Percentiles rank a stretch among this genome's conserved stretches.
phyloP scores from a whole-genome alignment of 2,113 vertebrate genomes.

The Alligator mississippiensis region DNA sequence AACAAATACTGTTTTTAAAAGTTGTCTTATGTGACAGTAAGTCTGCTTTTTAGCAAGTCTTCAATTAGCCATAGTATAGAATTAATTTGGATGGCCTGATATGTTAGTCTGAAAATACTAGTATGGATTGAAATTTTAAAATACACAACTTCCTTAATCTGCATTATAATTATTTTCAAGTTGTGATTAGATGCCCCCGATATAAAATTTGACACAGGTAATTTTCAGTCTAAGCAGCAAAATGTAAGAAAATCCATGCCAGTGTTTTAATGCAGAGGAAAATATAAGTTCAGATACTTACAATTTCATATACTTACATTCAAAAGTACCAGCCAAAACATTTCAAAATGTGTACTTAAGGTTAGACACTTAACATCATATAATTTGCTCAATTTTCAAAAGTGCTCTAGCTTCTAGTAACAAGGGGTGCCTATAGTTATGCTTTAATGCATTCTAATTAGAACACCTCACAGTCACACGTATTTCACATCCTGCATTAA shows the following conservation, averaged over 20 bases:
- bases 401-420: no score
- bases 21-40: not conserved
- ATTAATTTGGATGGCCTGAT: not conserved
- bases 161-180: conserved; percentile 34
- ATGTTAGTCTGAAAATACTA: not conserved
- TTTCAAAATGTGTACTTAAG: not conserved
- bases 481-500: no score
- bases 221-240: conserved; percentile 35
- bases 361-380: not conserved
- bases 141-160: not conserved
- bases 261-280: not conserved
- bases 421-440: no score
- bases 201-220: conserved; percentile 9
- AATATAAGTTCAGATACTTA: not conserved
- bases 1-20: not conserved
- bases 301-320: not conserved
- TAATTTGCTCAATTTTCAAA: not conserved
- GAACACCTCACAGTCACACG: no score
- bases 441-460: no score
- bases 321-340: not conserved
- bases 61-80: not conserved
- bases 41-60: conserved; percentile 5
- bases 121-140: not conserved
- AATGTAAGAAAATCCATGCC: conserved; percentile 5
- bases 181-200: not conserved